Conservation (phyloP, 2,113 vertebrate genomes). For the Puma concolor region DNA sequence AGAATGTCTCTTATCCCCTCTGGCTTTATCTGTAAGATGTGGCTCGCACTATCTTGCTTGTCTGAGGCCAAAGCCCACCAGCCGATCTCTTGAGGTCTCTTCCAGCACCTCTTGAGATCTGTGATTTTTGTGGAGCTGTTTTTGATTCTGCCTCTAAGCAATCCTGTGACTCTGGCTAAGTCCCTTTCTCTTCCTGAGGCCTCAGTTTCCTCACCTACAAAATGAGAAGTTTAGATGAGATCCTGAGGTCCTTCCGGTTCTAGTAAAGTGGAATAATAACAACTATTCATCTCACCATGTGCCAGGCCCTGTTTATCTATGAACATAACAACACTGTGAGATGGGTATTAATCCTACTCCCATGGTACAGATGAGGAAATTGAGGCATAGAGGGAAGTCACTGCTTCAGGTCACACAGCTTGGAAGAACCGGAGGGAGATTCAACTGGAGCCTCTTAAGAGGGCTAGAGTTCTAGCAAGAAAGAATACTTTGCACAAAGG, state of each 20-base stretch:
- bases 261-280: neutral
- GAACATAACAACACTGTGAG: neutral
- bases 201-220: conserved; percentile 17
- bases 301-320: neutral
- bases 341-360: neutral
- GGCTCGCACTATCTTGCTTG: conserved; percentile 68
- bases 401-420: neutral
- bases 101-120: conserved; percentile 33
- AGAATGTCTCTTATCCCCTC: neutral
- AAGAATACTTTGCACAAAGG: neutral
- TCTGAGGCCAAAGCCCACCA: conserved; percentile 62
- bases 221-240: conserved; percentile 37
- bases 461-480: neutral
- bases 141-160: conserved; percentile 13
- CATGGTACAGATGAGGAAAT: conserved; percentile 40
- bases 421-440: neutral
- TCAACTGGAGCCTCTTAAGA: neutral
- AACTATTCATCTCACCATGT: neutral
- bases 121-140: conserved; percentile 59
- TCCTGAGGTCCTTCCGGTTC: neutral
- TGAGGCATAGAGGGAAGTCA: neutral
- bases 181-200: neutral
- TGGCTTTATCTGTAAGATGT: conserved; percentile 68
- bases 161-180: neutral
- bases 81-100: conserved; percentile 65